Conservation (phyloP, 2,888 invertebrate species). For the Phalera bucephala region DNA sequence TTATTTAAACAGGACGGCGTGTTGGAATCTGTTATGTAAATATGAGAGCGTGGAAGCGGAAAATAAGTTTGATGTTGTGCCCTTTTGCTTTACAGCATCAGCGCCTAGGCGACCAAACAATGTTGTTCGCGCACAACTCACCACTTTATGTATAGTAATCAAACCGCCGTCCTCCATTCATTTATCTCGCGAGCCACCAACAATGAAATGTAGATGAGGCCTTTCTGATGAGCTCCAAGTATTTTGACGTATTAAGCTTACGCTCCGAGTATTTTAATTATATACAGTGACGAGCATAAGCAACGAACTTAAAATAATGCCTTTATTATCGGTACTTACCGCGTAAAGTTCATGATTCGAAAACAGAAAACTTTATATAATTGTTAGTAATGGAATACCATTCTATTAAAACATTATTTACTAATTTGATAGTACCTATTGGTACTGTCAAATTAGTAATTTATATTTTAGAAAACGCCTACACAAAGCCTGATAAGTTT, state of each 20-base stretch:
- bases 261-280: too few relatives aligned
- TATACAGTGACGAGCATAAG: too few relatives aligned
- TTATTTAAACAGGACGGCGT: constrained; percentile 29
- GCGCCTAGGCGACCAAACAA: constrained; percentile 42
- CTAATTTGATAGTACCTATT: too few relatives aligned
- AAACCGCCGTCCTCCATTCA: constrained; percentile 57
- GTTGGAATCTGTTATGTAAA: constrained; percentile 56
- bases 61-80: constrained; percentile 56
- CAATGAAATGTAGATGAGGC: constrained; percentile 70
- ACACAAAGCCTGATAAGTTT: too few relatives aligned
- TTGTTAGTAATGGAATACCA: too few relatives aligned
- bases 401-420: too few relatives aligned
- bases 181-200: constrained; percentile 57
- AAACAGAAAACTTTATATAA: too few relatives aligned
- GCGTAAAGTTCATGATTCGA: too few relatives aligned
- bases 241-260: constrained; percentile 58
- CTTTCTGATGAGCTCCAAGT: constrained; percentile 55
- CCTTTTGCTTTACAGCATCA: constrained; percentile 46
- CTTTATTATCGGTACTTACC: constrained; percentile 42
- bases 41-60: constrained; percentile 53
- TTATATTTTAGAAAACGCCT: too few relatives aligned
- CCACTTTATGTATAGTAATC: constrained; percentile 72
- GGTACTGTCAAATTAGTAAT: too few relatives aligned
- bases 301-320: too few relatives aligned
- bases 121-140: constrained; percentile 52